Base-by-base conservation (phyloP, 2,888 invertebrate species). In the Parelbella ahira region DNA sequence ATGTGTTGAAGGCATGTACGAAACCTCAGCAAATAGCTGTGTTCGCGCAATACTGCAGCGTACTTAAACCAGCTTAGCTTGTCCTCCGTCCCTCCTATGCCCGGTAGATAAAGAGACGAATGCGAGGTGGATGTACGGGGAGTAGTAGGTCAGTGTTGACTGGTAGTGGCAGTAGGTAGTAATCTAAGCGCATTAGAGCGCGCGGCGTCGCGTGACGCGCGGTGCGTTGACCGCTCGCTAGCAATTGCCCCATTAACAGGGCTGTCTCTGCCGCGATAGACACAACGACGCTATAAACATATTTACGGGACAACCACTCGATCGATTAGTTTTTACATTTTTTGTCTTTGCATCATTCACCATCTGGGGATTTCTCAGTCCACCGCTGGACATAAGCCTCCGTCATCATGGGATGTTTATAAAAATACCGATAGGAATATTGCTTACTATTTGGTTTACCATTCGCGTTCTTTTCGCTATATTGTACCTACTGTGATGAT, bases 171-270 rank as follows among this genome's bases (percentile, higher is more conserved):
- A 66, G 72, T 74, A 79, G 79, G 80, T 68, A 80, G 80, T 78
- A 79, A 82, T 81, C 76, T 81, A 79, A 78, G 76, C 76, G 78
- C 77, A 81, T 83, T 82, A 82, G 77, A 76, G 71, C 70, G 73
- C 60, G 58, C 76, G 70, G 60, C 72, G 77, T 75, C 70, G 76
- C 86, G 83, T 83, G 83, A 82, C 84, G 81, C 62, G 58, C 60
- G 63, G 86, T 73, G 68, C 84, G 62, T 74, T 84, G 84, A 84
- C 84, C 84, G 83, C 72, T 53, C 61, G 64, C 65, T 65, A 69
- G 73, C 75, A 71, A 75, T 76, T 70, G 75, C 71, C 72, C 68
- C 72, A 79, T 77, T 74, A 70, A 59, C 70, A 79, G 79, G 76
- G 76, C 58, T 78, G 68, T 58, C 66, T 60, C 68, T 48, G 50